Conservation (phyloP, 2,888 invertebrate species). For the Synanthedon vespiformis region DNA sequence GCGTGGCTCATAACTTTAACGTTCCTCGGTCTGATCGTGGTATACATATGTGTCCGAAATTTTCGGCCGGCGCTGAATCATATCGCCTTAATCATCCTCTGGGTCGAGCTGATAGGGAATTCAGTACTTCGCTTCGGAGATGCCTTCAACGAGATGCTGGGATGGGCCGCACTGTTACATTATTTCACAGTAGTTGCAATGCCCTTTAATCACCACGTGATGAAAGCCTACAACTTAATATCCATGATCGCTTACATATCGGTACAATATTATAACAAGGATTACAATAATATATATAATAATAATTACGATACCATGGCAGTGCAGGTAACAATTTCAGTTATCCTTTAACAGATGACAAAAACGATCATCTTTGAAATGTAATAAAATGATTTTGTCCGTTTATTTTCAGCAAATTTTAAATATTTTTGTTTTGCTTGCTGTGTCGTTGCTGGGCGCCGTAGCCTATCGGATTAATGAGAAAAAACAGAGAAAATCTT, state of each 20-base stretch:
- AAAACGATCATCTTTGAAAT: no score
- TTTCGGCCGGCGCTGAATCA: slow-evolving; percentile 72
- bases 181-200: slow-evolving; percentile 81
- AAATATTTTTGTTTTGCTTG: slow-evolving; percentile 76
- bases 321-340: no score
- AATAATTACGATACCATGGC: no score
- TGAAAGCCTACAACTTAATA: slow-evolving; percentile 38
- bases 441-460: slow-evolving; percentile 80
- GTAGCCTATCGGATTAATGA: slow-evolving; percentile 77
- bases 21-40: slow-evolving; percentile 29
- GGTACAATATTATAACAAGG: slow-evolving; percentile 49
- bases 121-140: slow-evolving; percentile 61
- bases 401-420: slow-evolving; percentile 72
- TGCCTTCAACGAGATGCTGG: slow-evolving; percentile 73
- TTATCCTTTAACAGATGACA: no score
- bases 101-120: slow-evolving; percentile 44
- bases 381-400: no score
- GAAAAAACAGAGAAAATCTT: slow-evolving; percentile 88
- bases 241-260: slow-evolving; percentile 38
- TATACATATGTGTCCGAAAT: slow-evolving; percentile 28
- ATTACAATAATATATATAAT: neutral
- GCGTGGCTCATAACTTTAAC: slow-evolving; percentile 27
- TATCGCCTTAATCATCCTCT: slow-evolving; percentile 74
- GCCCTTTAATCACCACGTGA: slow-evolving; percentile 66
- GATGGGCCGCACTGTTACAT: slow-evolving; percentile 80